phyloP scores from a whole-genome alignment of 2,797 vertebrate species.

The Rhinella marina region DNA sequence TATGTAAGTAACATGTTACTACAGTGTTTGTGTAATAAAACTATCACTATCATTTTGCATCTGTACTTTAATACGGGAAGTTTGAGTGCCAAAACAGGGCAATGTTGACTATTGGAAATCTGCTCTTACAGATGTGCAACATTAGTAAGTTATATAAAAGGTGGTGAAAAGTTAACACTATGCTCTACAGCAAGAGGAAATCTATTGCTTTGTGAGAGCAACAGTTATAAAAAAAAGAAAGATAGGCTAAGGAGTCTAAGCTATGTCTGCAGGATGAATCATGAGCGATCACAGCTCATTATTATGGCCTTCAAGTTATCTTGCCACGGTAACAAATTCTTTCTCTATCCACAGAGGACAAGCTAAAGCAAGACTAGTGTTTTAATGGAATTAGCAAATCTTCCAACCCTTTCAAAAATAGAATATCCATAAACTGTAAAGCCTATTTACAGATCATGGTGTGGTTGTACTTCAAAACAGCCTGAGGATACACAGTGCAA shows the following conservation, averaged over 20 bases:
- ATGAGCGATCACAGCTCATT: constrained; percentile 53
- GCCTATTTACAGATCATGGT: constrained; percentile 49
- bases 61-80: not conserved
- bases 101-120: not conserved
- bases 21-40: not conserved
- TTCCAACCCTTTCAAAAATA: constrained; percentile 48
- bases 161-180: constrained; percentile 25
- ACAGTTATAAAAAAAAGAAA: not conserved
- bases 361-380: constrained; percentile 44
- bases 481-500: constrained; percentile 34
- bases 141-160: constrained; percentile 24
- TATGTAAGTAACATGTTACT: not conserved
- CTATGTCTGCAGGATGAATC: constrained; percentile 42
- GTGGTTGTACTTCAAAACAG: constrained; percentile 39
- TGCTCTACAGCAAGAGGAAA: constrained; percentile 1
- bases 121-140: constrained; percentile 10
- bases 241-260: not conserved
- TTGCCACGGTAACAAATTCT: constrained; percentile 58
- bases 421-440: constrained; percentile 50
- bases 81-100: not conserved
- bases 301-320: constrained; percentile 47
- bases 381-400: constrained; percentile 57
- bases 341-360: constrained; percentile 50
- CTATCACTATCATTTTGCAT: not conserved
- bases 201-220: constrained; percentile 15